Conservation (phyloP, 2,797 vertebrate genomes). For the Cynopterus sphinx region DNA sequence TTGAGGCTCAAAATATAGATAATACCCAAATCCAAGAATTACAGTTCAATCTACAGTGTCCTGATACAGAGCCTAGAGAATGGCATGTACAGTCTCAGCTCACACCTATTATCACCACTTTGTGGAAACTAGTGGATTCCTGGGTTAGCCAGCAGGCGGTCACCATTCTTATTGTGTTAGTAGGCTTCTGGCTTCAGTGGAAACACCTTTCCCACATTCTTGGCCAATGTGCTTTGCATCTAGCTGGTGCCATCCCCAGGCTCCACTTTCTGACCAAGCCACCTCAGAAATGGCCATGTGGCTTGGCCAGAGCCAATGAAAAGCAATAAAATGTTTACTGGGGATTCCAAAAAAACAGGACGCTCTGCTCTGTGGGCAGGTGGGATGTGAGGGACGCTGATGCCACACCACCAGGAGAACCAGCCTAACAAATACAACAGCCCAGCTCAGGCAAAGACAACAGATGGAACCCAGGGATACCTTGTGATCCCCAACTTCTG, state of each 20-base stretch:
- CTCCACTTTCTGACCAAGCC: not conserved
- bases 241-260: not conserved
- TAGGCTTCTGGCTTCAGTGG: not conserved
- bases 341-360: not conserved
- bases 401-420: not conserved
- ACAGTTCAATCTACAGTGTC: not conserved
- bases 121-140: not conserved
- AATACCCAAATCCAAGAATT: constrained; percentile 17
- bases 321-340: not conserved
- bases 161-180: not conserved
- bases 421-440: not conserved
- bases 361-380: not conserved
- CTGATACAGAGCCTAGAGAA: not conserved
- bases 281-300: not conserved
- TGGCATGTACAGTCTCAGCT: not conserved
- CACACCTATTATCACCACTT: not conserved
- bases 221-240: not conserved
- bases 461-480: not conserved
- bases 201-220: not conserved
- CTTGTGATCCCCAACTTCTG: not conserved
- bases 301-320: constrained; percentile 1
- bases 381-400: not conserved
- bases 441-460: not conserved
- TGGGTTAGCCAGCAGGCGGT: not conserved
- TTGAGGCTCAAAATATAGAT: not conserved